phyloP scores from a whole-genome alignment of 2,888 invertebrate genomes.

The Frankliniella fusca region DNA sequence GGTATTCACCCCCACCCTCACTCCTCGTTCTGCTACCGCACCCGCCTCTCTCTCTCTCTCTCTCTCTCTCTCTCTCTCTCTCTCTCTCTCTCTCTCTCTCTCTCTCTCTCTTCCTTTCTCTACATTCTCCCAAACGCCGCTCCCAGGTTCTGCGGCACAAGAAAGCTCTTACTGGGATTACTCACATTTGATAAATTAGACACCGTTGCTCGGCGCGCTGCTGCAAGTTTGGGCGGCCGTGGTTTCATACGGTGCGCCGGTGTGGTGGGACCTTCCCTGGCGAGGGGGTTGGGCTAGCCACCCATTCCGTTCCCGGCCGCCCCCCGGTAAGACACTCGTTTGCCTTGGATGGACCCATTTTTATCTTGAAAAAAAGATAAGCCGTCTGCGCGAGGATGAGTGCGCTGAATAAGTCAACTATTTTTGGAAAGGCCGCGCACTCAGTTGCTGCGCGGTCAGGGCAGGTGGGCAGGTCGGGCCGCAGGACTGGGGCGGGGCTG shows the following conservation, averaged over 20 bases:
- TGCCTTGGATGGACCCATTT: constrained; percentile 8
- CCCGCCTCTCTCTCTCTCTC: neutral
- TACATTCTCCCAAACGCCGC: neutral
- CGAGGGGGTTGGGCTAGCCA: too few relatives aligned
- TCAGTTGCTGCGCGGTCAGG: neutral
- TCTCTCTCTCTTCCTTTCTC: neutral
- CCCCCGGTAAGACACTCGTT: neutral
- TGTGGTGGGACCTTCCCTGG: neutral
- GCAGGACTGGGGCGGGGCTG: too few relatives aligned
- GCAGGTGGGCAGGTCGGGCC: too few relatives aligned
- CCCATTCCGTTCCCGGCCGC: too few relatives aligned
- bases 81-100: neutral
- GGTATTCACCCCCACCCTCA: neutral
- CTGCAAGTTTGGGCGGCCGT: neutral
- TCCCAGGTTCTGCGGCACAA: neutral
- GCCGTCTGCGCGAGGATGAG: neutral
- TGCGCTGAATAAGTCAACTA: neutral
- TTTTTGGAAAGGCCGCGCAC: neutral
- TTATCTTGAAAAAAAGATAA: constrained; percentile 25
- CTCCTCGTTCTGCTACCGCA: neutral
- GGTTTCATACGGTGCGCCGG: neutral
- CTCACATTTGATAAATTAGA: constrained; percentile 26
- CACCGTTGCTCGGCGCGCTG: neutral
- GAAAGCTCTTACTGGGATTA: constrained; percentile 22
- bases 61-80: neutral